These are phyloP conservation scores for Aplochiton taeniatus DNA, from an alignment of 2,797 vertebrate species.

Conservation along the genomic window DNA sequence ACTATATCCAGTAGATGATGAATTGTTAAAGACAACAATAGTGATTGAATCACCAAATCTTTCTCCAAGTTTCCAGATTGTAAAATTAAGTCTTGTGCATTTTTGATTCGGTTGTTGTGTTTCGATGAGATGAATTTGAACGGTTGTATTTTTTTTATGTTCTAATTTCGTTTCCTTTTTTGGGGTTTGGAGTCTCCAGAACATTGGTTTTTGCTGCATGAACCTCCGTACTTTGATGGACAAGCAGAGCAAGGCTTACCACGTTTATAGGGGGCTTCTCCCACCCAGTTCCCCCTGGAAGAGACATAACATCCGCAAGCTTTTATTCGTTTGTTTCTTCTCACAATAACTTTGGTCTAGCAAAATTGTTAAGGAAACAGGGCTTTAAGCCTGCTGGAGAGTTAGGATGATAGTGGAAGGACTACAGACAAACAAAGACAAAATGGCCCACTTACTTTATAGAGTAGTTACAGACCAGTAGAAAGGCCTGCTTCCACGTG, in stretches of 20 bases:
- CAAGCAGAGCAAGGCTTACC: conserved; percentile 86
- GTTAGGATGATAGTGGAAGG: too few species aligned
- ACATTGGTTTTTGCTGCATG: conserved; percentile 86
- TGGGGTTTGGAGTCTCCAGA: conserved; percentile 49
- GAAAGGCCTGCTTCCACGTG: conserved; percentile 76
- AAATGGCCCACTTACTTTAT: conserved; percentile 89
- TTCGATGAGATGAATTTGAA: conserved; percentile 3
- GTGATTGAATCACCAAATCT: conserved; percentile 4
- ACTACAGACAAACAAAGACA: too few species aligned
- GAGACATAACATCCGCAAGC: neutral
- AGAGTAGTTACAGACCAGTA: conserved; percentile 91
- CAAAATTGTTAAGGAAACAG: too few species aligned
- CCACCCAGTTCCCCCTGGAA: conserved; percentile 87
- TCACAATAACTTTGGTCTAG: neutral
- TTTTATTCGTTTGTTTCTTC: neutral
- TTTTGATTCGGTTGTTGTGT: neutral
- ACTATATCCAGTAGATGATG: conserved; percentile 14
- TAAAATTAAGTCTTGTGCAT: neutral
- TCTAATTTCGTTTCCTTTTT: conserved; percentile 7
- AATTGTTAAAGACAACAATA: conserved; percentile 13
- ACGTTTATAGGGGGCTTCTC: conserved; percentile 83
- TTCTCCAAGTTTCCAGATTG: neutral
- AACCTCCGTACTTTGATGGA: conserved; percentile 79
- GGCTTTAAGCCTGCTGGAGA: too few species aligned
- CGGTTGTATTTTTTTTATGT: neutral